Evolutionary conservation across 2,888 invertebrate species (phyloP), one percentile per base, ranked within the genome.

Genomic region (Latrodectus hesperus): DNA sequence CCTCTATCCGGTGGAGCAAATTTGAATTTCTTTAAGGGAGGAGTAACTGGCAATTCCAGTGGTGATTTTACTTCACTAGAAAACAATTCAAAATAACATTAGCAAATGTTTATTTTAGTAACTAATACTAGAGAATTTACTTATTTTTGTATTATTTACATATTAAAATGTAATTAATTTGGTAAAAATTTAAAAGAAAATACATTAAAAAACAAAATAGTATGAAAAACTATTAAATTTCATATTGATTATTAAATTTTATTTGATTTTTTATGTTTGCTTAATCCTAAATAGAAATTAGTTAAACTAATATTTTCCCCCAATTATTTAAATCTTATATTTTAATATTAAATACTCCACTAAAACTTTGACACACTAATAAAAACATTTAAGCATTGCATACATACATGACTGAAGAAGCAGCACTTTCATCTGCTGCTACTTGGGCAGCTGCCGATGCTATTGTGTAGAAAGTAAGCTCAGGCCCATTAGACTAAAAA

Each of bases 11-110:
- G 75, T 16, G 86, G 87, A 52, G 82, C 70, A n/a, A 89, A 65
- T 76, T 90, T 90, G 16, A 90, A 82, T 83, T 89, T 90, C 72
- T 90, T 90, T 12, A 81, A 64, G 8, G 90, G 90, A 9, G 89
- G 89, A 22, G 86, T 53, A 65, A 87, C 67, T 1, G 89, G 79
- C 55, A 90, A 77, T 70, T 90, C 90, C 16, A 88, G 26, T 14
- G 80, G 64, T 53, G 55, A 14, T 65, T 88, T 88, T 22, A 84
- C 84, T 80, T 88, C 88, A 6, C 84, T 84, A 26, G 0, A 77
- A 73, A 64, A 52, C 26, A 38, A 38, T 38, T 38, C 38, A 38
- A 38, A 38, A 38, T 38, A 38, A 38, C 2, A 38, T 6, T 38
- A 6, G 38, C 51, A 9, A 72, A 77, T 64, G 38, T 22, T 10